phyloP scores from a whole-genome alignment of 2,113 vertebrate genomes.

The Rostratula benghalensis region DNA sequence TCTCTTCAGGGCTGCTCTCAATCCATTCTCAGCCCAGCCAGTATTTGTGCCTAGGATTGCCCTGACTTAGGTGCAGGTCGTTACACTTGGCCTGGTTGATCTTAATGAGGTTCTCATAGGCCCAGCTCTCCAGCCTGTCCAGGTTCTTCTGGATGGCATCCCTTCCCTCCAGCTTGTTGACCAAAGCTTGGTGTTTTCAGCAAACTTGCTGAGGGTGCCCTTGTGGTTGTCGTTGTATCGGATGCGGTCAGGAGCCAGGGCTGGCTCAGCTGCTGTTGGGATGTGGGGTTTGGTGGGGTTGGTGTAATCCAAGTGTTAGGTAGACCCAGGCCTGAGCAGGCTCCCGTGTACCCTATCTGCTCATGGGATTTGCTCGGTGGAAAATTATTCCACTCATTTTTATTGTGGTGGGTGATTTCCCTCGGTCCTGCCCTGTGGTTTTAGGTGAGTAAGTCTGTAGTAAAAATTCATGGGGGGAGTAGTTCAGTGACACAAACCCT shows the following conservation, averaged over 20 bases:
- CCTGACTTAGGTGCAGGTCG: neutral
- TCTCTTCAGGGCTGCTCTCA: neutral
- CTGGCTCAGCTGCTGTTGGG: neutral
- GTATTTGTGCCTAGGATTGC: neutral
- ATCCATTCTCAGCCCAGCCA: neutral
- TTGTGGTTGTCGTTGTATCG: neutral
- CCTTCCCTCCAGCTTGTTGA: neutral
- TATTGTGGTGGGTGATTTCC: neutral
- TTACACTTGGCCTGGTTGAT: neutral
- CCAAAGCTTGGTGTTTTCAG: neutral
- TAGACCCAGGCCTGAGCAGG: neutral
- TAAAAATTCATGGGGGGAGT: neutral
- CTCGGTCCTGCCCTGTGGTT: rapidly evolving
- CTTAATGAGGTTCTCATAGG: neutral
- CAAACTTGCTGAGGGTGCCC: neutral
- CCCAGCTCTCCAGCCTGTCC: neutral
- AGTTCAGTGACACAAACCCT: neutral
- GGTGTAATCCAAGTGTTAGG: neutral
- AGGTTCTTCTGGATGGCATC: neutral
- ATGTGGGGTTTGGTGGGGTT: rapidly evolving
- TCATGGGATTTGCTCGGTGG: neutral
- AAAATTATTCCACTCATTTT: neutral
- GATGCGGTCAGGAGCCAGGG: rapidly evolving
- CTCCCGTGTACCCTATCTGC: neutral
- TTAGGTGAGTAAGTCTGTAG: neutral